Conservation (phyloP, 2,113 vertebrate species). For the Heptranchias perlo region DNA sequence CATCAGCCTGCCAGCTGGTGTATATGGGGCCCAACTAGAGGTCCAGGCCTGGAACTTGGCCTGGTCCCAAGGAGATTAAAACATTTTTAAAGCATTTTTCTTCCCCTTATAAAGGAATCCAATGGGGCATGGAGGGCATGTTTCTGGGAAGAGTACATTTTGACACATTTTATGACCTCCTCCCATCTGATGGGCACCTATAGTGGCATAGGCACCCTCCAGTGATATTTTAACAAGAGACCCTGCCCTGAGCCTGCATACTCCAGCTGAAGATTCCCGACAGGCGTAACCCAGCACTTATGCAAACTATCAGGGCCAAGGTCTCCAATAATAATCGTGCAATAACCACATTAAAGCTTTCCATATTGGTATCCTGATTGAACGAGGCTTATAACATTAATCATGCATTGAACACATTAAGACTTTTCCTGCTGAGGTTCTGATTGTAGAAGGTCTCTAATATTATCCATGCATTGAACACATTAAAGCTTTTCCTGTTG, state of each 20-base stretch:
- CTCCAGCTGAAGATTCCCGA: background rate
- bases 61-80: background rate
- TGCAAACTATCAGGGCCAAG: background rate
- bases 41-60: background rate
- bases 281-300: background rate
- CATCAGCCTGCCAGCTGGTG: background rate
- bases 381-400: background rate
- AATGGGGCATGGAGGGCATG: background rate
- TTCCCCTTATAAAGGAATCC: background rate
- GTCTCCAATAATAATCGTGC: background rate
- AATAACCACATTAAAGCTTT: background rate
- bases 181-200: background rate
- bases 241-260: background rate
- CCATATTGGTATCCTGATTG: background rate
- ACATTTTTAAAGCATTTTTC: background rate
- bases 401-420: background rate
- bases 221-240: background rate
- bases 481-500: conserved; percentile 24
- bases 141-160: background rate
- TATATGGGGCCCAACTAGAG: background rate
- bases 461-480: background rate
- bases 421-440: background rate
- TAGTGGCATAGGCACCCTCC: background rate
- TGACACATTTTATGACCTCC: background rate
- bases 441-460: background rate